phyloP scores from a whole-genome alignment of 2,888 invertebrate species.

The Sthenelais limicola region DNA sequence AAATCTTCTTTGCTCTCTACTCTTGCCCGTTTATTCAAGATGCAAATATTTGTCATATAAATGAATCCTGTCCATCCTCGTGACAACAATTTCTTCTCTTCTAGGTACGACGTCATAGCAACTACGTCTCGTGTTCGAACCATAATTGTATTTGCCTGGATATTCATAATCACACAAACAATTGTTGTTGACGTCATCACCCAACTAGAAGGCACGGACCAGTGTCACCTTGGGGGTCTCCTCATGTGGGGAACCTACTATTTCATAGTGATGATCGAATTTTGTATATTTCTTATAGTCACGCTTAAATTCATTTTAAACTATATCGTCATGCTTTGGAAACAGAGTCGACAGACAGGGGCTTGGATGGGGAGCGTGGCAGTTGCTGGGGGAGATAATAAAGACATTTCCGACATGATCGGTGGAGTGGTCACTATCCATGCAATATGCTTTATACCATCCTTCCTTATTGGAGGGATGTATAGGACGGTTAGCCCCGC shows the following conservation, averaged over 20 bases:
- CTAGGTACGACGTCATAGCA: slow-evolving; percentile 1
- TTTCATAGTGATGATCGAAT: slow-evolving; percentile 4
- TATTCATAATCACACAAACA: neutral
- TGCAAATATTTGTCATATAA: too few species aligned
- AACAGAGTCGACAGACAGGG: slow-evolving; percentile 14
- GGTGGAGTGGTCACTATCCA: slow-evolving; percentile 18
- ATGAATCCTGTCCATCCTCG: too few species aligned
- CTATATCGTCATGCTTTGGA: slow-evolving; percentile 10
- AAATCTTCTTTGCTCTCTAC: too few species aligned
- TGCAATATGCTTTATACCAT: slow-evolving; percentile 7
- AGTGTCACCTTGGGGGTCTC: neutral
- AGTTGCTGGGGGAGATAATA: slow-evolving; percentile 7
- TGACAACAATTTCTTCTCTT: too few species aligned
- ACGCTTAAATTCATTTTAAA: neutral
- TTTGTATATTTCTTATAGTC: neutral
- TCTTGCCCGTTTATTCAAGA: too few species aligned
- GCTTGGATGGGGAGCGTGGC: slow-evolving; percentile 31
- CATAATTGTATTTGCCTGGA: neutral
- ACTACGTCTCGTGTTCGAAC: neutral
- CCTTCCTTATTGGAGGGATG: slow-evolving; percentile 16
- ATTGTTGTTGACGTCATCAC: neutral
- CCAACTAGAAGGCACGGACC: neutral
- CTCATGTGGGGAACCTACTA: slow-evolving; percentile 4
- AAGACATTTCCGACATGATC: neutral
- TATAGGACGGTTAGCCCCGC: neutral